These are phyloP conservation scores for Drosophila parabipectinata DNA, from an alignment of 1,140 invertebrate genomes.

Conservation along the genomic window DNA sequence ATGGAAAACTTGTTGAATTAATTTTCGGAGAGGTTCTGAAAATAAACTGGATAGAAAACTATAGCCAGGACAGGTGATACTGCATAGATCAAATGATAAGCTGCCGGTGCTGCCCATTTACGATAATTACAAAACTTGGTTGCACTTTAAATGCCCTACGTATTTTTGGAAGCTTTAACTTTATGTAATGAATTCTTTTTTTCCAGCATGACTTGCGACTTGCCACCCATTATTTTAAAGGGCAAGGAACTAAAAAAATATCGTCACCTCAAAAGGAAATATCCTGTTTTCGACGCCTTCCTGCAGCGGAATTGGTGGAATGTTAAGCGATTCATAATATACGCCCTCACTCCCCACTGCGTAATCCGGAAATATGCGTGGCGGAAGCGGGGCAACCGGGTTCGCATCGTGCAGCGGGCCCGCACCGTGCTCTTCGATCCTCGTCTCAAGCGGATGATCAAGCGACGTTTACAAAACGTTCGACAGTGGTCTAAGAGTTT, in stretches of 20 bases:
- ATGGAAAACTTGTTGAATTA: neutral
- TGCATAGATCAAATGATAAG: constrained; percentile 12
- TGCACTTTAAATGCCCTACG: constrained; percentile 14
- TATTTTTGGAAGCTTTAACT: constrained; percentile 15
- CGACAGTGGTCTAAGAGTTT: constrained; percentile 64
- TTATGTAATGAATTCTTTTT: neutral
- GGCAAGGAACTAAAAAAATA: constrained; percentile 57
- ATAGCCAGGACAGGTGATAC: neutral
- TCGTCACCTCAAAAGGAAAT: constrained; percentile 53
- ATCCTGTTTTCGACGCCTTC: constrained; percentile 65
- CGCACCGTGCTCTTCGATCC: constrained; percentile 71
- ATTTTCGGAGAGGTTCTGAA: neutral
- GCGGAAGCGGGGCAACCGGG: constrained; percentile 36
- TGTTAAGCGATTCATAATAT: constrained; percentile 64
- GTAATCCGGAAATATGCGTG: constrained; percentile 58
- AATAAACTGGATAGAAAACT: too few species aligned
- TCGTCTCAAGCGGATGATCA: constrained; percentile 61
- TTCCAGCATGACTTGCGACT: constrained; percentile 55
- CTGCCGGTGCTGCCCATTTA: constrained; percentile 33
- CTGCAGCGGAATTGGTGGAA: constrained; percentile 64
- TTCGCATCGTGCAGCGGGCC: constrained; percentile 45
- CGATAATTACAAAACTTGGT: neutral
- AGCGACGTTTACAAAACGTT: constrained; percentile 57
- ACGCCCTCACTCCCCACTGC: constrained; percentile 58
- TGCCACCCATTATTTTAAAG: constrained; percentile 55